These are phyloP conservation scores for Tricholaema leucomelas DNA, from an alignment of 2,113 vertebrate species.

Conservation along the genomic window DNA sequence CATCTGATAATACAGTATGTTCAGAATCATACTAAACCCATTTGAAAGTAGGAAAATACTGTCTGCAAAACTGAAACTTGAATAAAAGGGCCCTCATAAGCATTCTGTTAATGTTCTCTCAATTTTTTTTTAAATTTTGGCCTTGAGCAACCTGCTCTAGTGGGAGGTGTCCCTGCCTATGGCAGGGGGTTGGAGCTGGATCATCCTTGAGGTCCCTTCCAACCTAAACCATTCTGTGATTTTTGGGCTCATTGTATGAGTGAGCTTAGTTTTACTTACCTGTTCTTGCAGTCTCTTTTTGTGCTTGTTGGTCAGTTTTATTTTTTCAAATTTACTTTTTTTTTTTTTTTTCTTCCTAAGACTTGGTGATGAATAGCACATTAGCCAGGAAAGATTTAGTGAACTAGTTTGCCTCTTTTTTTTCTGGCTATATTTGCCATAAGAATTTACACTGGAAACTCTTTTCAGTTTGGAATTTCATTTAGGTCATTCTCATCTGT, in stretches of 20 bases:
- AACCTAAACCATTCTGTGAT: no score
- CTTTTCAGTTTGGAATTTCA: not conserved
- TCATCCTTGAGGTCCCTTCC: no score
- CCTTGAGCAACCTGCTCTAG: no score
- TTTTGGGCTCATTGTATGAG: not conserved
- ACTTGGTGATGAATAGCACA: not conserved
- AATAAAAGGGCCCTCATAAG: not conserved
- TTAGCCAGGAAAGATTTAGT: not conserved
- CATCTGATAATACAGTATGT: not conserved
- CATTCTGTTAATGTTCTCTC: not conserved
- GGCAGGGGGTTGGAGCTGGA: no score
- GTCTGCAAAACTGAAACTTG: not conserved
- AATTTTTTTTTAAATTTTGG: no score
- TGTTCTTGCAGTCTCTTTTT: not conserved
- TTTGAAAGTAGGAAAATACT: not conserved
- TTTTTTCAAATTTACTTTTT: not conserved
- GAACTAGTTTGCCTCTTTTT: not conserved
- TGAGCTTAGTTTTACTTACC: not conserved
- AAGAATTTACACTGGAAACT: not conserved
- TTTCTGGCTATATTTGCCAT: not conserved
- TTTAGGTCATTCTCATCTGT: not conserved
- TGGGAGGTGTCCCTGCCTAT: no score
- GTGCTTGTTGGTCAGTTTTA: not conserved
- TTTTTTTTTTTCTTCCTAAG: not conserved
- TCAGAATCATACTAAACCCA: not conserved